Base-by-base conservation (phyloP, 1,140 invertebrate genomes). In the Euglossa dilemma region DNA sequence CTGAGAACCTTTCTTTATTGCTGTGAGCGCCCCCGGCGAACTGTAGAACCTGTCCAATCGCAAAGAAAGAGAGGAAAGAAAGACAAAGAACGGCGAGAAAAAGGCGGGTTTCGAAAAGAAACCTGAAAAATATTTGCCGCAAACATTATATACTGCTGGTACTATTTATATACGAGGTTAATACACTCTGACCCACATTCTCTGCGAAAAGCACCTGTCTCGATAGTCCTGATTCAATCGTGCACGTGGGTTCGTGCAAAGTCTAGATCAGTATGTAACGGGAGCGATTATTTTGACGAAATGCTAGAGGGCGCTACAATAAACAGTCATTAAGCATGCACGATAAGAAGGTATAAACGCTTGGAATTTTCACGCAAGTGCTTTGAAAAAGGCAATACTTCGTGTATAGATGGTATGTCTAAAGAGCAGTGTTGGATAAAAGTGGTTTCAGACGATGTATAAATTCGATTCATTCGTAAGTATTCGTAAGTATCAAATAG, bases 91-190 rank as follows among this genome's bases (percentile, higher is more conserved):
- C 23, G 43, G 43, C 3, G 28, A 16, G 14, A 1, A 57, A 28
- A 57, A 67, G 47, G 8, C 7, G 9, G 28, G 23, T 54, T 73
- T 74, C 16, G 28, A 9, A 20, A 52, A 63, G 11, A 45, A 69
- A 47, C 14, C 16, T 28, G 54, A 83, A 70, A 69, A 70, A 2
- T 45, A 36, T 66, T 47, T 45, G 67, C 25, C 28, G n/a, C 28
- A 25, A 66, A 69, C 63, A 84, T 67, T 66, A 80, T 80, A 43
- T 78, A 59, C 14, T n/a, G 9, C 28, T 25, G 28, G 52, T 52
- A 69, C 70, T 85, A 85, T 85, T 85, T 85, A 82, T 80, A 76
- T 45, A 52, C 57, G 52, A 82, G 79, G 80, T 85, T 57, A 77
- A 63, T 81, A 85, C 57, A 54, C 84, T n/a, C 59, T 71, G 84